Evolutionary conservation across 2,888 invertebrate genomes (phyloP), one percentile per base, ranked within the genome.

Genomic region (Capitulum mitella): DNA sequence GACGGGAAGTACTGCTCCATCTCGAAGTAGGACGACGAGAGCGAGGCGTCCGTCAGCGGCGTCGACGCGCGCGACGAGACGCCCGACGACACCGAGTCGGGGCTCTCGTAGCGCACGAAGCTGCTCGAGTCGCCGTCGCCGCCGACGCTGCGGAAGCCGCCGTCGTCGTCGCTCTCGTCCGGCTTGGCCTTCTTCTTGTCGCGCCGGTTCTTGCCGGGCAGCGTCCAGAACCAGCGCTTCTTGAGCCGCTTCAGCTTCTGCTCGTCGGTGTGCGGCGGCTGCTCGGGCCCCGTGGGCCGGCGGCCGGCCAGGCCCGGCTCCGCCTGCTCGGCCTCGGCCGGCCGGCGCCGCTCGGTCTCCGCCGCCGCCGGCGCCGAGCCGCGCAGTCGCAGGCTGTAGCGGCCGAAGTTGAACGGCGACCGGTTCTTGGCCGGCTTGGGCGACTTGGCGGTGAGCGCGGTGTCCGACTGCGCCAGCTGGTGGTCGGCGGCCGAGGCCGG

Each of bases 191-290:
- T 81, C 80, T 82, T 79, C 81, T 81, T 80, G 78, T 32, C 46
- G 10, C 29, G 29, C 3, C n/a, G n/a, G 29, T n/a, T 19, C 29
- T 46, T 76, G 3, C 82, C 75, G 26, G 82, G 82, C 32, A 82
- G 78, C 26, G 82, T 81, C 80, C 80, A 82, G 77, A 82, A 82
- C 82, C 82, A 82, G 40, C 80, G 80, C 61, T 82, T 82, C 80
- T 82, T 82, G 1, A 37, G 81, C 78, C 78, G 81, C 80, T 78
- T 82, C 80, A 51, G 80, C 80, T 79, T 82, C 80, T 40, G 78
- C 78, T 40, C 75, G 43, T 75, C 75, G 16, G 43, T 43, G 40
- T 29, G 26, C 10, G 75, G 75, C 43, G 26, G 37, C 3, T 26
- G 26, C 29, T 6, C 37, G 37, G 14, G 16, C 22, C 29, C 8